Conservation (phyloP, 2,113 vertebrate species). For the Struthio camelus region DNA sequence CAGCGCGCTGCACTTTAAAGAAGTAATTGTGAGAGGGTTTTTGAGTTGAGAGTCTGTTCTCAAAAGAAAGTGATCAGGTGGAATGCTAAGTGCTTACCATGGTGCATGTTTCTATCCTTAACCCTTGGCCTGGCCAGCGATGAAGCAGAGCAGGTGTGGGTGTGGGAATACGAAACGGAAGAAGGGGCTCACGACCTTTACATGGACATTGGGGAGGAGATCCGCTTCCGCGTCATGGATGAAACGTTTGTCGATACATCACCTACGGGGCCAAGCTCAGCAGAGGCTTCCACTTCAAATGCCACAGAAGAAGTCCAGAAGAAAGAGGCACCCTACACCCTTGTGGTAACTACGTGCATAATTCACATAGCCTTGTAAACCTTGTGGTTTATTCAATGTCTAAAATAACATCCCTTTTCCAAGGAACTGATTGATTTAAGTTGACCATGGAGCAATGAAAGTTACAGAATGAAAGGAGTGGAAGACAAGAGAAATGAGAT, state of each 20-base stretch:
- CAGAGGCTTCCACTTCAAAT: constrained; percentile 68
- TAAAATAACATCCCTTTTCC: neutral
- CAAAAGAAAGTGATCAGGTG: neutral
- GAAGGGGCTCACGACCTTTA: constrained; percentile 97
- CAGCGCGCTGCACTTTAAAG: fast-evolving
- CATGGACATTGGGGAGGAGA: constrained; percentile 97
- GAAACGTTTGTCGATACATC: constrained; percentile 95
- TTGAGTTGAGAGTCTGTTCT: neutral
- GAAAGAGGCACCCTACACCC: constrained; percentile 92
- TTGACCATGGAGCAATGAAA: neutral
- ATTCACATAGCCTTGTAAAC: neutral
- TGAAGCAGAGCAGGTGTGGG: constrained; percentile 96
- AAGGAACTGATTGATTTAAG: neutral
- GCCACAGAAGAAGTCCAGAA: constrained; percentile 80
- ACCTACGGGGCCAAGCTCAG: constrained; percentile 86
- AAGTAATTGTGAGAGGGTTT: neutral
- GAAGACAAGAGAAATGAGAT: neutral
- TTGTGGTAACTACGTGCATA: constrained; percentile 80
- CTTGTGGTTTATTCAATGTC: neutral
- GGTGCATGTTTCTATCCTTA: constrained; percentile 65
- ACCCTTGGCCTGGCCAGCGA: constrained; percentile 79
- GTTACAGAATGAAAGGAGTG: neutral
- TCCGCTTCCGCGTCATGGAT: constrained; percentile 92
- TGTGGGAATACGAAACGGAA: constrained; percentile 98
- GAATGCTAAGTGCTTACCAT: neutral